Base-by-base conservation (phyloP, 1,140 invertebrate species). In the Oncopodura yosiiana region DNA sequence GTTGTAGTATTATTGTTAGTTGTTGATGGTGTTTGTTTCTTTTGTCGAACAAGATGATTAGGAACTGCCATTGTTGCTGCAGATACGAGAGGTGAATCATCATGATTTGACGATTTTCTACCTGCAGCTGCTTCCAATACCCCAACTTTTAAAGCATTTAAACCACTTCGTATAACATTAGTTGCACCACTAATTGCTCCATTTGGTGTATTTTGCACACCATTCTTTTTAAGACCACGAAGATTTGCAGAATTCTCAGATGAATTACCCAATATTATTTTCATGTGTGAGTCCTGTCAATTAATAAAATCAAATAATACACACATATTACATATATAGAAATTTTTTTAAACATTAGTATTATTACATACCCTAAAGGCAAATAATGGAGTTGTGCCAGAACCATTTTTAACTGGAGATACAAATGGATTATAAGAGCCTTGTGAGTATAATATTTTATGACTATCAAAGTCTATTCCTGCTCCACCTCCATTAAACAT, bases 251-350 rank as follows among this genome's bases (percentile, higher is more conserved):
- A 48, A 24, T 26, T 52, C 24, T 45, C 55, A 1, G 38, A 29
- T 27, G 49, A 57, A 43, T 77, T 79, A 3, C 87, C 87, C 54
- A 92, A 70, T 66, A 91, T 90, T 56, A 90, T 90, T 62, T 86
- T 77, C 87, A 92, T 90, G 64, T 91, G 87, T 8, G 87, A 87
- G 69, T 91, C 86, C 62, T 64, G 21, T 1, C 49, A 24, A 49
- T n/a, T 1, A 44, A 14, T 21, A 41, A 3, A 14, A 38, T 41
- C 6, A 50, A 18, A 21, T 39, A 9, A 21, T 14, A 16, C 3
- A 41, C 6, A 44, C 16, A 23, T 8, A 12, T 27, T 55, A 18
- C 37, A 48, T 9, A 21, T 5, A 55, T n/a, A 3, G 32, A 3
- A 29, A 41, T 11, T 6, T 34, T 48, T 48, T 3, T 6, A 49